Percentiles rank a stretch among this genome's conserved stretches.
Evolutionary conservation across 2,797 vertebrate species (phyloP).

Genomic region (Gephyroberyx darwinii): DNA sequence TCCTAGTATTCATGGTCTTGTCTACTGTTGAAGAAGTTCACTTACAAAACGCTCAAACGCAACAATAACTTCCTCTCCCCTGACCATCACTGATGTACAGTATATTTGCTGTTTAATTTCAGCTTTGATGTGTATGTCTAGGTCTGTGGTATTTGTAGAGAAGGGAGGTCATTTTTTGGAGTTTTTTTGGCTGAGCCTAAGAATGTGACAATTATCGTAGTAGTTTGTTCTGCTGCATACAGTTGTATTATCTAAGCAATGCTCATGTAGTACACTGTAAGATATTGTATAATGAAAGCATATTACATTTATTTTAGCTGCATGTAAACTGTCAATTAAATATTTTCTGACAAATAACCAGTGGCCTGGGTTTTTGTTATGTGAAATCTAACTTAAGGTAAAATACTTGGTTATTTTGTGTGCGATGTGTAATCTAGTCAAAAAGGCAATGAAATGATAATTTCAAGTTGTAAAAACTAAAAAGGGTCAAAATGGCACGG

Average conservation of each 20-base stretch:
- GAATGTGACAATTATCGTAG: neutral
- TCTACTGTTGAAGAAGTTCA: neutral
- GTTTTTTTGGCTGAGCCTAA: conserved; percentile 13
- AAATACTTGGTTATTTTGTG: neutral
- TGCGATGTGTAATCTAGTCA: neutral
- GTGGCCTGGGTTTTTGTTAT: neutral
- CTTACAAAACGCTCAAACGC: conserved; percentile 38
- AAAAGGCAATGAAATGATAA: neutral
- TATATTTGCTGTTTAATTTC: neutral
- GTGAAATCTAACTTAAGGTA: neutral
- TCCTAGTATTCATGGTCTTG: neutral
- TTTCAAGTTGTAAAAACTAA: too few relatives aligned
- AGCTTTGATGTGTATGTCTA: neutral
- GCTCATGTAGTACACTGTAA: conserved; percentile 71
- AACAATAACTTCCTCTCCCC: conserved; percentile 36
- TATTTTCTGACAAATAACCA: conserved; percentile 66
- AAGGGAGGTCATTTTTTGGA: neutral
- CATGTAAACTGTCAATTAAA: conserved; percentile 67
- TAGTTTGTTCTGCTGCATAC: conserved; percentile 46
- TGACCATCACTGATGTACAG: conserved; percentile 2
- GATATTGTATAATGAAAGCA: conserved; percentile 74
- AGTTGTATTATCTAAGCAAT: conserved; percentile 56
- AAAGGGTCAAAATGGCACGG: too few relatives aligned
- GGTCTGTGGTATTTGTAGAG: conserved; percentile 20
- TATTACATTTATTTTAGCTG: conserved; percentile 70